Evolutionary conservation across 2,888 invertebrate species (phyloP).

Genomic region (Agrotis segetum): DNA sequence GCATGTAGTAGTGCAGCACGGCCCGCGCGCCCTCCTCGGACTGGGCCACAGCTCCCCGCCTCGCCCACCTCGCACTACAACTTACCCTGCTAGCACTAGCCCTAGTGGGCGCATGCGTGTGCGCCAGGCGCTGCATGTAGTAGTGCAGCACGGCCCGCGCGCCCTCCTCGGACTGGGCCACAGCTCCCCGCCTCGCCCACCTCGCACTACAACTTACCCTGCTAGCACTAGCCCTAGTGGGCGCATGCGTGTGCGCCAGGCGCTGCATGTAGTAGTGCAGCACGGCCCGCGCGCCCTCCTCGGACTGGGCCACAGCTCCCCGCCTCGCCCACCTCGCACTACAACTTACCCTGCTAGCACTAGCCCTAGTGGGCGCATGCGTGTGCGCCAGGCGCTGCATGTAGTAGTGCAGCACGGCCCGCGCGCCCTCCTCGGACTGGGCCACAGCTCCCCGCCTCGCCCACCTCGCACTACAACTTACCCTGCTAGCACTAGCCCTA

Average conservation of each 20-base stretch:
- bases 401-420: conserved; percentile 1
- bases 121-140: conserved; percentile 95
- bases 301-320: conserved; percentile 92
- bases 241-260: conserved; percentile 95
- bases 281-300: conserved; percentile 94
- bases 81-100: conserved; percentile 1
- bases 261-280: conserved; percentile 97
- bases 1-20: conserved; percentile 3
- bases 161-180: conserved; percentile 67
- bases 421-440: neutral
- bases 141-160: conserved; percentile 82
- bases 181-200: too few species aligned
- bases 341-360: neutral
- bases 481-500: neutral
- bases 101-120: conserved; percentile 86
- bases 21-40: neutral
- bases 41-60: too few species aligned
- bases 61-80: neutral
- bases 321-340: conserved; percentile 88
- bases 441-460: too few species aligned
- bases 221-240: conserved; percentile 94
- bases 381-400: conserved; percentile 3
- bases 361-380: neutral
- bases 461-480: neutral
- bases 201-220: conserved; percentile 68